Base-by-base conservation (phyloP, 2,113 vertebrate genomes). In the Ceyx melanurus region DNA sequence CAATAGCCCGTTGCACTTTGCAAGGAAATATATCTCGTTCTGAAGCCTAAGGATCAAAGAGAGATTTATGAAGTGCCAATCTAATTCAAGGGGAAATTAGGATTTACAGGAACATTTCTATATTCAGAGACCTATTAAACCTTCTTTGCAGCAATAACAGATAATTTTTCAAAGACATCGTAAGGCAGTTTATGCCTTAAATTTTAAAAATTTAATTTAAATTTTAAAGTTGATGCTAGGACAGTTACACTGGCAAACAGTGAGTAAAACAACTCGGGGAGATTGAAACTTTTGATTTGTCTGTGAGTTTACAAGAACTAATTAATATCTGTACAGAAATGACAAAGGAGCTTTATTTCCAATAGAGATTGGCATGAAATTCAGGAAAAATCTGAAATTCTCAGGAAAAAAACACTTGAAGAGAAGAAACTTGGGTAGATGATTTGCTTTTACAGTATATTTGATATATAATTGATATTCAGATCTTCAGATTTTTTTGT, bases 21-120 rank as follows among this genome's bases (percentile, higher is more conserved):
- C 12, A 67, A 87, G 22, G 40, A 94, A 94, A 93, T 37, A 15
- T 23, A 82, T 82, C 28, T 82, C 64, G 58, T 85, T 94, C 67
- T 88, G 51, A n/a, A 25, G 16, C 22, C 37, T 91, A 82, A 91
- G 67, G 46, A 85, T 91, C 80, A 86, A 89, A 93, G 87, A 54
- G 10, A 91, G 54, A 92, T 89, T 92, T 92, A 96, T 78, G 75
- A 86, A 92, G 51, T 61, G 50, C 74, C 61, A 94, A 50, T 25
- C 4, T 89, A 92, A 88, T 74, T 94, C 70, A 73, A 57, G 33
- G 91, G 21, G 37, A 91, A 94, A 83, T 87, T 77, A 35, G 16
- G 65, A 85, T 92, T 96, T 93, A 37, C 51, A 79, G 77, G 92
- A 94, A 79, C 31, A 15, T 50, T 72, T 19, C 37, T 86, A 26